Evolutionary conservation across 2,797 vertebrate species (phyloP), one percentile per base, ranked within the genome.

Genomic region (Babyrousa celebensis): DNA sequence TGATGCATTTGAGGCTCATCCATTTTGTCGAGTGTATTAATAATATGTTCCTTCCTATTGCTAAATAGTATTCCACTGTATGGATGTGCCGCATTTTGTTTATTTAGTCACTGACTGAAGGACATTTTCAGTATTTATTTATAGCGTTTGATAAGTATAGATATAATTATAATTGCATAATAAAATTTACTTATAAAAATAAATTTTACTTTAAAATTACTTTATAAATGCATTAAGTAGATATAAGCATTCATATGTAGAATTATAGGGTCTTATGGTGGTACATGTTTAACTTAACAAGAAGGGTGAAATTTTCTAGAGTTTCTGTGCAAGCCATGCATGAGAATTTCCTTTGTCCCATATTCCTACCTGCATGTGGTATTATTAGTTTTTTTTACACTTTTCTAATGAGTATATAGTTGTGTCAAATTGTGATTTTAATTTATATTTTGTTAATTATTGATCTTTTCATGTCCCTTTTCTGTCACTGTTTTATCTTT

Each of bases 361-460:
- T 1, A 63, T 27, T 52, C 12, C 32, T 29, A 82, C 43, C 23
- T 74, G 14, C 7, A 17, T 6, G 52, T n/a, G 5, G 48, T 62
- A 23, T 3, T 71, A 12, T 25, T 88, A 68, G 12, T 21, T 80
- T 80, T 70, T 71, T 48, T 56, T 32, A 77, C 80, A 16, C 27
- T 58, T 65, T 96, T 80, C 60, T 20, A 82, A 60, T 67, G 56
- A 83, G 20, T 56, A 63, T 16, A 21, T 23, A 20, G 4, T 68
- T 68, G 1, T 72, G 29, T 80, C 27, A 83, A 40, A 63, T 63
- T 68, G 20, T 75, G 20, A 36, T 36, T 90, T 96, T 92, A 85
- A 89, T 78, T 93, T 85, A 43, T n/a, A 72, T 77, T 92, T 95
- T 89, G 4, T 18, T 85, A 68, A 68, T 74, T 92, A 83, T 75